phyloP scores from a whole-genome alignment of 2,797 vertebrate species.

The Urosaurus nigricauda region DNA sequence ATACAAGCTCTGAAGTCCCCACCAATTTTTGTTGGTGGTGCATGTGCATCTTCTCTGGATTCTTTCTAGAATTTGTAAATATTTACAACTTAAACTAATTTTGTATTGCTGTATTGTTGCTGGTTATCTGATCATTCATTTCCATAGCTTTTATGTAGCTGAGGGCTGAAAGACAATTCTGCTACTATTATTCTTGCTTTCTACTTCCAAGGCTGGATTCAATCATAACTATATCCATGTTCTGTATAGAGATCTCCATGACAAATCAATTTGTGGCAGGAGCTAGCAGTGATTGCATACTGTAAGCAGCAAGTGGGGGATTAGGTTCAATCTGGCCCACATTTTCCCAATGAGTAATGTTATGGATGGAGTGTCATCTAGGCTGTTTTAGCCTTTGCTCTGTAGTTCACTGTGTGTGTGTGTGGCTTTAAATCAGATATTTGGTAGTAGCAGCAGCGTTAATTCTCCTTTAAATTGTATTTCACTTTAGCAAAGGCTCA shows the following conservation, averaged over 20 bases:
- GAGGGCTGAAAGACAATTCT: neutral
- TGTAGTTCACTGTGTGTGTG: conserved; percentile 58
- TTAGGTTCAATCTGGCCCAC: conserved; percentile 37
- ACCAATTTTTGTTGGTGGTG: neutral
- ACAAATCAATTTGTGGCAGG: conserved; percentile 64
- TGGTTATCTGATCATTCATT: neutral
- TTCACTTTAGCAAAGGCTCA: conserved; percentile 69
- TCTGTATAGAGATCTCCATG: conserved; percentile 50
- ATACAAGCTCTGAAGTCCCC: neutral
- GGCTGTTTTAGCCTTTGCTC: conserved; percentile 53
- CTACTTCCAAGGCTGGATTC: conserved; percentile 51
- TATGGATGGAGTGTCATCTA: conserved; percentile 53
- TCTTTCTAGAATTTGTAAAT: neutral
- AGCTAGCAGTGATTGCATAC: conserved; percentile 22
- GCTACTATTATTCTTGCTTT: neutral
- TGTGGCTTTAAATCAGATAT: conserved; percentile 51
- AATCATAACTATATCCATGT: conserved; percentile 63
- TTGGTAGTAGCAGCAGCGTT: conserved; percentile 49
- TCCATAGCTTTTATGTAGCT: neutral
- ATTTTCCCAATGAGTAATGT: conserved; percentile 56
- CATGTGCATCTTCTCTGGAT: neutral
- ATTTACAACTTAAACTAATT: neutral
- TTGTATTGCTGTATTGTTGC: neutral
- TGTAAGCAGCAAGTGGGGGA: conserved; percentile 51
- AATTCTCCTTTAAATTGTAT: conserved; percentile 58